phyloP scores from a whole-genome alignment of 2,888 invertebrate genomes.

The Drosophila pullipes region DNA sequence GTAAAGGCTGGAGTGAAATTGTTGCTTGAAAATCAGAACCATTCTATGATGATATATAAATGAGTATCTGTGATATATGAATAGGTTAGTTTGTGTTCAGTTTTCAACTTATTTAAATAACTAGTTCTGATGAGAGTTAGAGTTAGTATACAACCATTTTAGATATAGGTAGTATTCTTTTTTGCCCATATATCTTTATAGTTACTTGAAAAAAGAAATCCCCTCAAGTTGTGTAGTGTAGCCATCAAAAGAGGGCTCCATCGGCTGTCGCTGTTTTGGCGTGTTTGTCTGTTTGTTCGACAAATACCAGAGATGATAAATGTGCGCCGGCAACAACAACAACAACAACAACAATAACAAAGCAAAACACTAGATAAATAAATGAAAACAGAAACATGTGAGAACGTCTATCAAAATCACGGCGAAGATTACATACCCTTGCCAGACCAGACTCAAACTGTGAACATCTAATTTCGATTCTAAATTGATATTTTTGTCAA shows the following conservation, averaged over 20 bases:
- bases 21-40: not conserved
- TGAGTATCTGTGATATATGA: not conserved
- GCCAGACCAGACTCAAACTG: not conserved
- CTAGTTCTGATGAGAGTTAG: not conserved
- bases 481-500: not conserved
- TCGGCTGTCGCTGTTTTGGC: conserved; percentile 20
- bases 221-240: conserved; percentile 33
- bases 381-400: conserved; percentile 15
- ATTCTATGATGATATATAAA: not conserved
- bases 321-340: conserved; percentile 54
- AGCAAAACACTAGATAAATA: conserved; percentile 11
- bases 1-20: not conserved
- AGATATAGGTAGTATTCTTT: not conserved
- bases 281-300: conserved; percentile 62
- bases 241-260: conserved; percentile 50
- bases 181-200: too few relatives aligned
- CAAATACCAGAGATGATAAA: conserved; percentile 63
- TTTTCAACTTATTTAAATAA: not conserved
- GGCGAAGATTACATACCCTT: not conserved
- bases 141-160: not conserved
- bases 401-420: not conserved
- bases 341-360: conserved; percentile 20
- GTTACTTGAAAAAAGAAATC: not conserved
- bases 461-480: too few relatives aligned
- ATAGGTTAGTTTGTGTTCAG: not conserved